These are phyloP conservation scores for Coenonympha arcania DNA, from an alignment of 2,888 invertebrate genomes.

Conservation along the genomic window DNA sequence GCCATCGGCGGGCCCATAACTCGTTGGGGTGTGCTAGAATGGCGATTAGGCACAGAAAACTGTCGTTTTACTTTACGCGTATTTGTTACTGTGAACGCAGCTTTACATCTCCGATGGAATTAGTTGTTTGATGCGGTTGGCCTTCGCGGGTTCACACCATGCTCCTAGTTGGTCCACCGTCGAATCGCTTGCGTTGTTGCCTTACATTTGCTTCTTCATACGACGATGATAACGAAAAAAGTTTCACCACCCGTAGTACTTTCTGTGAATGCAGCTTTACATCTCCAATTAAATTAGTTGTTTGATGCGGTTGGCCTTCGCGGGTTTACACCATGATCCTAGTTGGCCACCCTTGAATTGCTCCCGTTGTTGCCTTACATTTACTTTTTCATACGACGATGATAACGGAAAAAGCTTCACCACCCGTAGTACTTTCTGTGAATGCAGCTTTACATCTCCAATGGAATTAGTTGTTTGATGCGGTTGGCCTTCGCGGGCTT, in stretches of 20 bases:
- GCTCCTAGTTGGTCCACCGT: neutral
- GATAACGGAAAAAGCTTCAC: no score
- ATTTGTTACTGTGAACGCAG: constrained; percentile 1
- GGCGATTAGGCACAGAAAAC: no score
- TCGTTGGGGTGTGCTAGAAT: no score
- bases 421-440: no score
- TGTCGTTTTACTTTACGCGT: no score
- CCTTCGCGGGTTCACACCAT: constrained; percentile 31
- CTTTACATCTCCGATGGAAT: neutral
- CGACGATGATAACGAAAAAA: no score
- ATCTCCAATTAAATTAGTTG: neutral
- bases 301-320: constrained; percentile 34
- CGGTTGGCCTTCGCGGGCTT: constrained; percentile 34
- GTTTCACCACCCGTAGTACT: no score
- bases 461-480: constrained; percentile 5
- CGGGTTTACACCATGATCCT: constrained; percentile 1
- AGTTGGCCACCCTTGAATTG: neutral
- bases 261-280: neutral
- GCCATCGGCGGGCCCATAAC: no score
- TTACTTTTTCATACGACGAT: no score
- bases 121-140: constrained; percentile 23
- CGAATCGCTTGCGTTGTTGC: neutral
- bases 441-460: neutral
- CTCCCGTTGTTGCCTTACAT: neutral
- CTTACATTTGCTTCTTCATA: no score